Conservation (phyloP, 2,797 vertebrate genomes). For the Chiroxiphia lanceolata region DNA sequence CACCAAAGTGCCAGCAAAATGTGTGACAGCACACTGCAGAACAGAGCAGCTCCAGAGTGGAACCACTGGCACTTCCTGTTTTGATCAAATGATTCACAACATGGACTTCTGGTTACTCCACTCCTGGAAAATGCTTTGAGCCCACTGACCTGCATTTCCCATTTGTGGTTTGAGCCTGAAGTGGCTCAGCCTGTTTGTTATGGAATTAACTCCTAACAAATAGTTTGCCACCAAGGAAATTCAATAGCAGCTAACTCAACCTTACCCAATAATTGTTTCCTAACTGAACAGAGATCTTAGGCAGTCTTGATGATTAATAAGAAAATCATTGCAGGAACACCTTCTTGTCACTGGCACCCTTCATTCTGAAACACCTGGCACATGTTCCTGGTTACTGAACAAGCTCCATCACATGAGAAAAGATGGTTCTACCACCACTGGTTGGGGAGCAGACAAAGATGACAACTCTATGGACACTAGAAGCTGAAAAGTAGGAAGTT, state of each 20-base stretch:
- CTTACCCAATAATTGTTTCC: neutral
- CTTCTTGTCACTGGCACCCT: neutral
- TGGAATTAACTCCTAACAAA: conserved; percentile 3
- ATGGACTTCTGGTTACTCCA: neutral
- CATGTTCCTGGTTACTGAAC: neutral
- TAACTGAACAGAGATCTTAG: neutral
- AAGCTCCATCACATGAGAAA: neutral
- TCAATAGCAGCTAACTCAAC: neutral
- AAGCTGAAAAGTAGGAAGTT: neutral
- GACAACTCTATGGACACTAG: neutral
- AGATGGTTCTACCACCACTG: neutral
- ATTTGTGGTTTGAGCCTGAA: conserved; percentile 21
- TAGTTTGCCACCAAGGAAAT: conserved; percentile 13
- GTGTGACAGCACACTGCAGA: neutral
- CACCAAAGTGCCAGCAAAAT: neutral
- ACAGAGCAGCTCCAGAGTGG: neutral
- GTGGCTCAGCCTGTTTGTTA: conserved; percentile 40
- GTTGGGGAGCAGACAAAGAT: neutral
- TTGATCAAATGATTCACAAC: conserved; percentile 17
- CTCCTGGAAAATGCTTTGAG: conserved; percentile 21
- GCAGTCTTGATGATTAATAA: neutral
- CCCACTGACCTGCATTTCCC: conserved; percentile 50
- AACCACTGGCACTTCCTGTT: conserved; percentile 52
- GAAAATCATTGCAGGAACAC: neutral
- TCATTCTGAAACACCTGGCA: neutral